A percentile compares a stretch with the other conserved stretches of the same genome.
phyloP scores from a whole-genome alignment of 2,797 vertebrate species.

The Hemitrygon akajei region DNA sequence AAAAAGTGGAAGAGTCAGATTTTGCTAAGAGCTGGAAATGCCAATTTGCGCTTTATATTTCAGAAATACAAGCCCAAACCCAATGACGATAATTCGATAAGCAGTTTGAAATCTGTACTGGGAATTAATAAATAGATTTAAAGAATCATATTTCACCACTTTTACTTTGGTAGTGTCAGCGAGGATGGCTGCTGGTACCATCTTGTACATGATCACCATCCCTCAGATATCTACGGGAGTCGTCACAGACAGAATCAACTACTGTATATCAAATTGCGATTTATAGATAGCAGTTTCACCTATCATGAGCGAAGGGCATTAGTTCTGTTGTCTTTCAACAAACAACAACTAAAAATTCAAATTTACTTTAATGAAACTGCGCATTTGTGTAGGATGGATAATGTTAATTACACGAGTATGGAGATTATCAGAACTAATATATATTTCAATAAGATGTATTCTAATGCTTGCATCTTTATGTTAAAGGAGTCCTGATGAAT shows the following conservation, averaged over 20 bases:
- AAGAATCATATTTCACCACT: neutral
- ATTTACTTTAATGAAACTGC: neutral
- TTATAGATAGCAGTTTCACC: neutral
- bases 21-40: neutral
- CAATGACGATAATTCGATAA: constrained; percentile 5
- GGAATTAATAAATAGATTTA: neutral
- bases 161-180: neutral
- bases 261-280: neutral
- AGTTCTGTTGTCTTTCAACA: neutral
- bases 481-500: neutral
- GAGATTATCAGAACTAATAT: neutral
- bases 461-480: neutral
- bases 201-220: too few species aligned
- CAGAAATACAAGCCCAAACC: neutral
- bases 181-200: neutral
- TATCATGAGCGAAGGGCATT: neutral
- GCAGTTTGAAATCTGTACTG: neutral
- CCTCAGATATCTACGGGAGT: neutral
- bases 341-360: neutral
- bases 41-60: neutral
- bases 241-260: neutral
- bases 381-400: neutral
- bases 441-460: neutral
- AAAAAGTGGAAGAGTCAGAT: neutral
- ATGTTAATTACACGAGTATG: neutral